phyloP scores from a whole-genome alignment of 2,888 invertebrate genomes.

The Cristatella mucedo region DNA sequence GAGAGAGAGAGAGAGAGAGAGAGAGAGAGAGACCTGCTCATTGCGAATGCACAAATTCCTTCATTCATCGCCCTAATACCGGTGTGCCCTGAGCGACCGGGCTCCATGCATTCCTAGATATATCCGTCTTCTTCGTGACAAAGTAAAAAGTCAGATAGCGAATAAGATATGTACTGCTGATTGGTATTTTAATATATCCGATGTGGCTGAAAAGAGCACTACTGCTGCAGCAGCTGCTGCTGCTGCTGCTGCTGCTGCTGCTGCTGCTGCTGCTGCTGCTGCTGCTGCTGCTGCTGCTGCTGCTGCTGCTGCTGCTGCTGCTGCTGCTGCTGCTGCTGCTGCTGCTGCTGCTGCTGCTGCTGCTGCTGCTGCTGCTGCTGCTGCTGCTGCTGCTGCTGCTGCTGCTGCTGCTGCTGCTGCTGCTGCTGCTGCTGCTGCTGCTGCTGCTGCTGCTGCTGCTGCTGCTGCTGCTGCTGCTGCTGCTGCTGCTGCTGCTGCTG shows the following conservation, averaged over 20 bases:
- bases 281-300: not conserved
- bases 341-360: conserved; percentile 4
- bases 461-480: conserved; percentile 3
- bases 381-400: conserved; percentile 10
- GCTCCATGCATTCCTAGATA: too few relatives aligned
- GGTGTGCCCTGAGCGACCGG: too few relatives aligned
- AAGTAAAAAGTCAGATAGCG: too few relatives aligned
- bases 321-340: conserved; percentile 4
- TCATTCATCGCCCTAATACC: too few relatives aligned
- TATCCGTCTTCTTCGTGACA: too few relatives aligned
- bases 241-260: not conserved
- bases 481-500: conserved; percentile 7
- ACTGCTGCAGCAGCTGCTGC: not conserved
- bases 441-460: conserved; percentile 5
- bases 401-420: conserved; percentile 9
- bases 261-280: not conserved
- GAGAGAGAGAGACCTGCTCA: too few relatives aligned
- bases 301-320: conserved; percentile 2
- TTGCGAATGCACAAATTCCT: too few relatives aligned
- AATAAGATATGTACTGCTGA: too few relatives aligned
- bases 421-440: conserved; percentile 10
- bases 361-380: conserved; percentile 2
- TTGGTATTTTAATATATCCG: too few relatives aligned
- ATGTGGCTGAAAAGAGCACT: too few relatives aligned
- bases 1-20: too few relatives aligned